A percentile compares a stretch with the other conserved stretches of the same genome.
phyloP scores from a whole-genome alignment of 2,888 invertebrate genomes.

The Octonoba sinensis region DNA sequence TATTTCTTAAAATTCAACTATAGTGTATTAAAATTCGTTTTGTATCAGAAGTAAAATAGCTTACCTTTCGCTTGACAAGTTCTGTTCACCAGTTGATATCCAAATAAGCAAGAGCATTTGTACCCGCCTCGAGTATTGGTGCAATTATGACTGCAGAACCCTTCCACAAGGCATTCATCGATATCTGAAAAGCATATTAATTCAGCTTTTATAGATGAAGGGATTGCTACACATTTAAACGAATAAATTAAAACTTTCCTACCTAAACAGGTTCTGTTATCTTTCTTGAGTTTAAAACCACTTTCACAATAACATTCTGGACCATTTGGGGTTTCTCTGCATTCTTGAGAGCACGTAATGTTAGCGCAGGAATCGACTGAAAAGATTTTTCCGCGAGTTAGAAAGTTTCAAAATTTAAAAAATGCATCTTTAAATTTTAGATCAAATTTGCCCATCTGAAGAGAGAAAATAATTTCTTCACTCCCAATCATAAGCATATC shows the following conservation, averaged over 20 bases:
- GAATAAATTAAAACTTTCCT: not conserved
- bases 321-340: constrained; percentile 55
- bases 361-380: constrained; percentile 49
- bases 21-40: too few relatives aligned
- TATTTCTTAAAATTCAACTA: too few relatives aligned
- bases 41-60: not conserved
- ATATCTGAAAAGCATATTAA: constrained; percentile 68
- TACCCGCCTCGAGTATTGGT: constrained; percentile 78
- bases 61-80: constrained; percentile 74
- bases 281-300: constrained; percentile 60
- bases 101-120: constrained; percentile 77
- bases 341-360: constrained; percentile 55
- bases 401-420: not conserved
- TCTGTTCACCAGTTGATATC: constrained; percentile 75
- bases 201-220: not conserved
- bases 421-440: not conserved
- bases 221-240: not conserved
- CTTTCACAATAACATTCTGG: constrained; percentile 65
- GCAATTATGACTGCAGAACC: constrained; percentile 75
- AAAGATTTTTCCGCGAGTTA: not conserved
- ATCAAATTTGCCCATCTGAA: not conserved
- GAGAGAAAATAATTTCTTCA: too few relatives aligned
- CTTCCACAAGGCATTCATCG: constrained; percentile 69
- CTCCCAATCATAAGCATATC: too few relatives aligned
- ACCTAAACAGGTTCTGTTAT: constrained; percentile 64